phyloP scores from a whole-genome alignment of 1,140 invertebrate species.

The Orchesella cincta region DNA sequence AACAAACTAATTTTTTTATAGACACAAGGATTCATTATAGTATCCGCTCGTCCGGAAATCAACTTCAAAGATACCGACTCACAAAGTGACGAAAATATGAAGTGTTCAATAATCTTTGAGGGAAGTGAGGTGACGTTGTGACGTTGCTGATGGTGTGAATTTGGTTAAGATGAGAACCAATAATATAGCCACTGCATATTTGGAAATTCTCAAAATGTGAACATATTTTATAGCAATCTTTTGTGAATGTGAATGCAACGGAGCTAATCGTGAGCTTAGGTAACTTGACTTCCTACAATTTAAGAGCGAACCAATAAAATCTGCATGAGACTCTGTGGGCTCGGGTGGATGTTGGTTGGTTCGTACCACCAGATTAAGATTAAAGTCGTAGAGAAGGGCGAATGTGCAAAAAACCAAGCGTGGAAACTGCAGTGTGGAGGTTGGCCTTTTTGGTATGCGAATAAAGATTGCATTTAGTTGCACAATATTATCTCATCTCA shows the following conservation, averaged over 20 bases:
- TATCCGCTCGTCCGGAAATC: not conserved
- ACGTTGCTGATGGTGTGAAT: not conserved
- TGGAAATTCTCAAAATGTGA: too few species aligned
- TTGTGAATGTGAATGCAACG: not conserved
- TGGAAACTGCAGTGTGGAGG: too few species aligned
- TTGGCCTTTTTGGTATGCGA: not conserved
- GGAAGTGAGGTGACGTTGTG: not conserved
- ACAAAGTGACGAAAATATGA: too few species aligned
- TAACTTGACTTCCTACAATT: not conserved
- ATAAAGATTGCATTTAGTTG: not conserved
- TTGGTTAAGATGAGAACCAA: too few species aligned
- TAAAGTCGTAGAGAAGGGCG: not conserved
- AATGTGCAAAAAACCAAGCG: not conserved
- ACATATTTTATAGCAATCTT: not conserved
- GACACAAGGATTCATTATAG: not conserved
- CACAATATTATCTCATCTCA: not conserved
- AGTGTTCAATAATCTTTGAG: too few species aligned
- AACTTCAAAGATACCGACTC: not conserved
- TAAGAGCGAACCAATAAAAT: not conserved
- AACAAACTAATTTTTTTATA: not conserved
- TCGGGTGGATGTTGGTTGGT: too few species aligned
- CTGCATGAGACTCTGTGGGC: too few species aligned
- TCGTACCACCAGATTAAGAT: not conserved
- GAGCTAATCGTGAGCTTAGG: not conserved
- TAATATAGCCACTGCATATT: too few species aligned